A percentile compares a stretch with the other conserved stretches of the same genome.
Evolutionary conservation across 2,888 invertebrate species (phyloP).

Genomic region (Amorpha juglandis): DNA sequence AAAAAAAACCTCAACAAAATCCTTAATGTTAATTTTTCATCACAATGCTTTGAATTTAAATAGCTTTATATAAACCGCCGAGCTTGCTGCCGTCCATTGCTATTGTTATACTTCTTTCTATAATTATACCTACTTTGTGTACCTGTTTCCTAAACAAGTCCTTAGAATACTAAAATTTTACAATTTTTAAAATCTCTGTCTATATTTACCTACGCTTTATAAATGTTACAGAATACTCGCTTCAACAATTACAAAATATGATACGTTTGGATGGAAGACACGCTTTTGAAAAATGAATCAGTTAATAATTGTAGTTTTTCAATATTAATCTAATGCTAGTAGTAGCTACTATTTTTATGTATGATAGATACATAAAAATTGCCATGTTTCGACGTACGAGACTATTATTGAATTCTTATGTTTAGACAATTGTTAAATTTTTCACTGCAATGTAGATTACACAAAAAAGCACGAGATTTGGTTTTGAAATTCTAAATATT

Average conservation of each 20-base stretch:
- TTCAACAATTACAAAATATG: not conserved
- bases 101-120: constrained; percentile 44
- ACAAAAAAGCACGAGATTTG: not conserved
- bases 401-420: not conserved
- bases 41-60: not conserved
- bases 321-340: no score
- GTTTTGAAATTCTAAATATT: not conserved
- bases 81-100: constrained; percentile 78
- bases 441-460: constrained; percentile 8
- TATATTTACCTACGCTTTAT: constrained; percentile 6
- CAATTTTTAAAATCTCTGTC: not conserved
- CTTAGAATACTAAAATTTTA: constrained; percentile 1
- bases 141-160: constrained; percentile 13
- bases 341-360: no score
- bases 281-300: no score
- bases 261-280: no score
- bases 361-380: no score
- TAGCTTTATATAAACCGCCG: constrained; percentile 31
- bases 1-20: not conserved
- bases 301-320: no score
- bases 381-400: no score
- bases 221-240: not conserved
- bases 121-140: constrained; percentile 19
- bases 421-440: not conserved
- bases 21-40: not conserved